A percentile compares a stretch with the other conserved stretches of the same genome.
Evolutionary conservation across 2,113 vertebrate genomes (phyloP).

Genomic region (Pluvianellus socialis): DNA sequence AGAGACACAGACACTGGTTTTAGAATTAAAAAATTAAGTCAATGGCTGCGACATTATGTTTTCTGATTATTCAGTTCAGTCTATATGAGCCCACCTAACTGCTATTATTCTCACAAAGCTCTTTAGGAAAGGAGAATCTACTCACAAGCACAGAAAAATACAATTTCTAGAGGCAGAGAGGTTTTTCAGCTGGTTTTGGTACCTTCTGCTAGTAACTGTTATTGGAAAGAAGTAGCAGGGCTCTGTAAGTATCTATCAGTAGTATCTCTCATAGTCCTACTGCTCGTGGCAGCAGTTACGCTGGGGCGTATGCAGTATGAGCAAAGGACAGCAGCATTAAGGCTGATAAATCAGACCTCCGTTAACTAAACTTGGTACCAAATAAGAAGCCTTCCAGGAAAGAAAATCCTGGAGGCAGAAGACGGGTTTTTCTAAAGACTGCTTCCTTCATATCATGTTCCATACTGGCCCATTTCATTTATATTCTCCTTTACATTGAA

Average conservation of each 20-base stretch:
- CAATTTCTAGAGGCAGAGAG: not conserved
- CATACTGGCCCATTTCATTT: not conserved
- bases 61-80: not conserved
- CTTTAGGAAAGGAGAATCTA: not conserved
- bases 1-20: not conserved
- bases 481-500: not conserved
- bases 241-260: not conserved
- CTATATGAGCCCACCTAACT: not conserved
- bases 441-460: not conserved
- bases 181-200: not conserved
- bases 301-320: not conserved
- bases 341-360: not conserved
- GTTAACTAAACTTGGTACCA: not conserved
- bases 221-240: not conserved
- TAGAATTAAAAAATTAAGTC: not conserved
- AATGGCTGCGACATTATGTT: not conserved
- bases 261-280: not conserved
- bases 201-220: not conserved
- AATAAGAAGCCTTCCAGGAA: not conserved
- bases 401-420: not conserved
- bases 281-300: not conserved
- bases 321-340: not conserved
- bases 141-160: not conserved
- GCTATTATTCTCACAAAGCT: not conserved
- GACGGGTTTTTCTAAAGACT: not conserved